Evolutionary conservation across 2,888 invertebrate genomes (phyloP), one percentile per base, ranked within the genome.

Genomic region (Drosophila helvetica): DNA sequence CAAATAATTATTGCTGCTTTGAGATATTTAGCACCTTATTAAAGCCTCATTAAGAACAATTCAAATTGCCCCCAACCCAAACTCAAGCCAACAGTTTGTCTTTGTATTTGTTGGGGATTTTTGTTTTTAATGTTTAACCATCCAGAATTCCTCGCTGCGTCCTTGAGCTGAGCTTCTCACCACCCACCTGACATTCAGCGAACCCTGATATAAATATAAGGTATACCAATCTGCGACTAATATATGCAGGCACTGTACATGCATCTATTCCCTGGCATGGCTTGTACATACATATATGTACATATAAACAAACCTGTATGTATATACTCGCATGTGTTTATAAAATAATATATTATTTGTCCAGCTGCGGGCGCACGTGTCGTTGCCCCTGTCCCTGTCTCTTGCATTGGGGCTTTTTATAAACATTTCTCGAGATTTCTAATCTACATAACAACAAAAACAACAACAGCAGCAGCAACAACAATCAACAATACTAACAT

Each of bases 301-400:
- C 33, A 46, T 15, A 12, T 38, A 38, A 38, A 25, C 18, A 19
- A 17, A 27, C 54, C 64, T 48, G 52, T 22, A 5, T n/a, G n/a
- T 53, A 22, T 19, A 38, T 58, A 33, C 51, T 22, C 27, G 50
- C 22, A 10, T 30, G 48, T 30, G 38, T 30, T 19, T 64, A 27
- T 51, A 54, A 56, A 22, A 9, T 19, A 27, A 15, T 42, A 43
- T 64, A 56, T 45, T 68, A 64, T 75, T 78, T 86, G 52, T 61
- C 72, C 79, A 79, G 75, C 67, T 56, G 79, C 46, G 47, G 52
- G 25, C 55, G 81, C 87, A 87, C 77, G 82, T 82, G 87, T 77
- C 56, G 57, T 30, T 65, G 64, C 50, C 54, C 54, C 62, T 65
- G 67, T 64, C 50, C 66, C 65, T 47, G 51, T 38, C 30, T n/a